Base-by-base conservation (phyloP, 2,888 invertebrate species). In the Phortica okadai region DNA sequence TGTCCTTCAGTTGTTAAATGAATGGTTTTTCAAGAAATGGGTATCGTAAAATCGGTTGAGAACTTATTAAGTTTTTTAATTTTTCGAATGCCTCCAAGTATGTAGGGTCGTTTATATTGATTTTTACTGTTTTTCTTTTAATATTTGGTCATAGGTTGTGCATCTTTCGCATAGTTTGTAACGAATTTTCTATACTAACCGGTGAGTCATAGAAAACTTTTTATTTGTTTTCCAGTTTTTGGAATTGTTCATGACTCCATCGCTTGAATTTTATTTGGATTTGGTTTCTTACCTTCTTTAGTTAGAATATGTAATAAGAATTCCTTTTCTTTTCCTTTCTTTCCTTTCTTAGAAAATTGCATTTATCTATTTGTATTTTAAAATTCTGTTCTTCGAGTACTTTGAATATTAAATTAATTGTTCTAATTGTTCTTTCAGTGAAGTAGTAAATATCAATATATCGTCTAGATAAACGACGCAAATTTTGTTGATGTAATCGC, bases 21-120 rank as follows among this genome's bases (percentile, higher is more conserved):
- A 77, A 80, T 69, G 56, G n/a, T 54, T 76, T 76, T 16, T 77
- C 62, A 54, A 25, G 73, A 50, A 67, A 54, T 7, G 75, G 76
- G 21, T 72, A 77, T 56, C 72, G 44, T 42, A 76, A 67, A 42
- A 76, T 75, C 21, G 50, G 78, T 8, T 78, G 76, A 8, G 75
- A 72, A 6, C 70, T 54, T 25, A 80, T 78, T 25, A 78, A 42
- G 6, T 59, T 10, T 74, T 77, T 77, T 33, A 81, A 41, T 25
- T 81, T 76, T 75, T 78, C 79, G 41, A 81, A 81, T 16, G 76
- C 76, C 10, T 73, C 76, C 4, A 78, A 67, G 56, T 78, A 79
- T 11, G 75, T 54, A 2, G 77, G 75, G 25, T 75, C 77, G 0
- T 75, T 77, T 2, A n/a, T 58, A 25, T 54, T 75, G 7, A 54